Evolutionary conservation across 2,888 invertebrate species (phyloP), one percentile per base, ranked within the genome.

Genomic region (Philonicus albiceps): DNA sequence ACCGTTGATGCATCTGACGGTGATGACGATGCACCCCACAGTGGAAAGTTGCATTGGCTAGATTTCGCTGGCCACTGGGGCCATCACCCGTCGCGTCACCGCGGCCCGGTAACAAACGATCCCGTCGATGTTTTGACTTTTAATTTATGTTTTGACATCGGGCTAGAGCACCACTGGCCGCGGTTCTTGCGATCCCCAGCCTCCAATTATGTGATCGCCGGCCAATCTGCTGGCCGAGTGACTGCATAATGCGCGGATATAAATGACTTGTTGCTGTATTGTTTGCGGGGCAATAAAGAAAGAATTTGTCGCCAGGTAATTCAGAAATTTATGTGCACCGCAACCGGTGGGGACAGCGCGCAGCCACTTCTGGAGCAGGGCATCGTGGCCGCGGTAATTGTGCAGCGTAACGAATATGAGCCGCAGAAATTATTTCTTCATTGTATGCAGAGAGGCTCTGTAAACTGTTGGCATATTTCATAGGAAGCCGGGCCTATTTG

Each of bases 231-330:
- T 75, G 53, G 75, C 74, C 43, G 75, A 76, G 87, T 87, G 87
- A 88, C 88, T 89, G 89, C 88, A 89, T 89, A 89, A 89, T 89
- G 87, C 86, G 87, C 86, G 88, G 88, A 88, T 89, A 89, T 89
- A 89, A 89, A 89, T 89, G 89, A 89, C 89, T 88, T 88, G 89
- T 89, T 88, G 89, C 89, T 85, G 89, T 89, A 89, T 89, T 89
- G 89, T 89, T 89, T 88, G 87, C 86, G 87, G 75, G 86, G 88
- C 89, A 89, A 89, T 89, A 89, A 89, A 89, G 89, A 88, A 89
- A 87, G 88, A 89, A 89, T 89, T 89, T 89, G 89, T 89, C 89
- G 89, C 89, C 88, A 87, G 88, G 89, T 89, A 89, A 89, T 89
- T 89, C 89, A 87, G 86, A 89, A 89, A 89, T 89, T 88, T 89